These are phyloP conservation scores for Hesperophylax magnus DNA, from an alignment of 1,140 invertebrate genomes.

Conservation along the genomic window DNA sequence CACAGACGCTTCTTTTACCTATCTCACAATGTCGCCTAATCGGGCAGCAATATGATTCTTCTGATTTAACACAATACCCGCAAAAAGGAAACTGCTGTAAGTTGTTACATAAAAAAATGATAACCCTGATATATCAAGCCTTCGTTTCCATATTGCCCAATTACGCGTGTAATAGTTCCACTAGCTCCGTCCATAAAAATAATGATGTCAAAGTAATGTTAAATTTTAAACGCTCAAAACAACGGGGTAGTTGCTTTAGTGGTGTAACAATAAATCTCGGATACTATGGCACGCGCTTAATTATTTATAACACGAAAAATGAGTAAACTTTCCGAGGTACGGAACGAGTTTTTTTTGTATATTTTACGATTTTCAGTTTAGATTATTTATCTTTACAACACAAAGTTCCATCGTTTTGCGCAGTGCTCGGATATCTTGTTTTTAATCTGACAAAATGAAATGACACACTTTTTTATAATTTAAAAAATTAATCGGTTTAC, in stretches of 20 bases:
- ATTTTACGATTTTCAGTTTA: neutral
- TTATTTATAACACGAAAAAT: neutral
- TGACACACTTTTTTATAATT: neutral
- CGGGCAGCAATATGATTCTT: no score
- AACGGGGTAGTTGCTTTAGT: neutral
- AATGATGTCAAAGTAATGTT: neutral
- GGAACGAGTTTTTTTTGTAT: neutral
- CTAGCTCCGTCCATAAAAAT: neutral
- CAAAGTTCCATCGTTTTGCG: neutral
- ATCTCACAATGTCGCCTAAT: no score
- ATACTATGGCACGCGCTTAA: neutral
- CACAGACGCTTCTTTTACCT: no score
- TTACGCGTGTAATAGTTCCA: neutral
- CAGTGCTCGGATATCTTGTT: neutral
- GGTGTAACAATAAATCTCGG: neutral
- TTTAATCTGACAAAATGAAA: conserved; percentile 1
- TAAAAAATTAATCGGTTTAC: neutral
- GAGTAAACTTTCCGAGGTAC: conserved; percentile 4
- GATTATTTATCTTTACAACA: conserved; percentile 1
- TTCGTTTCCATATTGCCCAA: neutral
- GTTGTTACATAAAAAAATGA: no score
- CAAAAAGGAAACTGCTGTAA: no score
- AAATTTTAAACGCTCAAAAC: neutral
- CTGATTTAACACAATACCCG: no score
- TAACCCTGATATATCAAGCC: no score